Evolutionary conservation across 2,113 vertebrate species (phyloP).

Genomic region (Macrotus californicus): DNA sequence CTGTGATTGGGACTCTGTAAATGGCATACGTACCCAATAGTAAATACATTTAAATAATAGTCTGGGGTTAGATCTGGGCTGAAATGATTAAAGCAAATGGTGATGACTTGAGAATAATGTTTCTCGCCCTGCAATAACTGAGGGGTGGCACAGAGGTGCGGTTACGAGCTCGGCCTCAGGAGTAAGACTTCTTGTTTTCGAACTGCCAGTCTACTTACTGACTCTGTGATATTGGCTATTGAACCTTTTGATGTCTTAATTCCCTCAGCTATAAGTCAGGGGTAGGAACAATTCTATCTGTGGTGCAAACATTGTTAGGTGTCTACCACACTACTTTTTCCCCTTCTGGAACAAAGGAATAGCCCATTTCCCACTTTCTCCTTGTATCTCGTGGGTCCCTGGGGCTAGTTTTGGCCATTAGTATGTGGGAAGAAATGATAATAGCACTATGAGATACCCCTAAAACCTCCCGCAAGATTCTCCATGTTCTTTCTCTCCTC

Average conservation of each 20-base stretch:
- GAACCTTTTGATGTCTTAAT: neutral
- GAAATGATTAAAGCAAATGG: neutral
- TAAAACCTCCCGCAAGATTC: neutral
- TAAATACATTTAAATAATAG: slow-evolving; percentile 6
- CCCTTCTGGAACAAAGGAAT: neutral
- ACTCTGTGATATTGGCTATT: neutral
- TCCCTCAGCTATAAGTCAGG: neutral
- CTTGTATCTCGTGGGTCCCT: neutral
- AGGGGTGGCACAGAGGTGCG: neutral
- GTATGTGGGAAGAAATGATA: neutral
- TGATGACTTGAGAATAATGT: neutral
- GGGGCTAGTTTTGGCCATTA: neutral
- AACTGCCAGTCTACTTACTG: neutral
- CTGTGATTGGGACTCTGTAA: neutral
- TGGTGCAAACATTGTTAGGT: neutral
- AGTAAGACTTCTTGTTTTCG: neutral
- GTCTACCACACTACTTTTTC: neutral
- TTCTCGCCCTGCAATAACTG: neutral
- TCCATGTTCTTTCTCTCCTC: neutral
- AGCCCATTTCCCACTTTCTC: neutral
- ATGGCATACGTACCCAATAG: neutral
- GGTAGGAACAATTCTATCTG: neutral
- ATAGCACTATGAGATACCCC: neutral
- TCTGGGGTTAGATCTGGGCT: neutral
- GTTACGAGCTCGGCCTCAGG: neutral